Percentiles rank a stretch among this genome's conserved stretches.
Conservation (phyloP, 1,140 invertebrate species). For the Tetraneura akinire region DNA sequence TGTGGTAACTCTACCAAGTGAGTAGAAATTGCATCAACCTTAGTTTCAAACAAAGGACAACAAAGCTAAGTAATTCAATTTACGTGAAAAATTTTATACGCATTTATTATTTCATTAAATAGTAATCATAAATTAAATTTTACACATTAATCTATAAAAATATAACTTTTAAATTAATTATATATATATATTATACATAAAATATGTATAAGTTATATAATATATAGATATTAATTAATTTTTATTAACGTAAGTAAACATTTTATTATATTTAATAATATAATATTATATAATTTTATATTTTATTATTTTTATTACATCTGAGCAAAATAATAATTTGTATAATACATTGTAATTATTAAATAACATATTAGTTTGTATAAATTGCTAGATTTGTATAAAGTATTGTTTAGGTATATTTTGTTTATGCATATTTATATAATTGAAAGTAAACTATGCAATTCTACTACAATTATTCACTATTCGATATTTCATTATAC, state of each 20-base stretch:
- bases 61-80: constrained; percentile 21
- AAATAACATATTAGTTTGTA: too few relatives aligned
- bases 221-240: not conserved
- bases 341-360: too few relatives aligned
- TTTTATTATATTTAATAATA: not conserved
- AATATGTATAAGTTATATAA: not conserved
- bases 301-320: too few relatives aligned
- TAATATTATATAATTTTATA: not conserved
- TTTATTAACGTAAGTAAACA: not conserved
- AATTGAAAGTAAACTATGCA: too few relatives aligned
- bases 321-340: too few relatives aligned
- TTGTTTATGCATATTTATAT: too few relatives aligned
- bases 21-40: constrained; percentile 14
- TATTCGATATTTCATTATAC: too few relatives aligned
- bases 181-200: too few relatives aligned
- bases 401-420: too few relatives aligned
- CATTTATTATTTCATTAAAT: not conserved
- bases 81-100: not conserved
- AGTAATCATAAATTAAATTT: not conserved
- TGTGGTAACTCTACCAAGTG: constrained; percentile 21
- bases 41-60: constrained; percentile 10
- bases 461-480: too few relatives aligned
- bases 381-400: too few relatives aligned
- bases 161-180: too few relatives aligned
- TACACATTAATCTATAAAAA: not conserved